Percentiles rank a stretch among this genome's conserved stretches.
Conservation (phyloP, 2,113 vertebrate genomes). For the Amblyopsis rosae region DNA sequence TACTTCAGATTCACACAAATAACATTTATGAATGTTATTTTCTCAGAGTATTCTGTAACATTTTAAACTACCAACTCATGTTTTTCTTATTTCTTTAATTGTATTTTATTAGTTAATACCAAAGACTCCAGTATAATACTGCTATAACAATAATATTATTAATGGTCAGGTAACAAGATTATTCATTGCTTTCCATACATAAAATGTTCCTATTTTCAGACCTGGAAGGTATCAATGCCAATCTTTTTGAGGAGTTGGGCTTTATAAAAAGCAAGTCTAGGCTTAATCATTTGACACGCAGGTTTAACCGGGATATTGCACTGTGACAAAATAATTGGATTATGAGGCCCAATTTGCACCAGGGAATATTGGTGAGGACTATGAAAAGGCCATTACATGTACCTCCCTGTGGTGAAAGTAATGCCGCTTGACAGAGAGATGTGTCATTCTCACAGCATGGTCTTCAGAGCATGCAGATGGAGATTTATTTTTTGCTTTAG, state of each 20-base stretch:
- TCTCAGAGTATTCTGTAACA: too few relatives aligned
- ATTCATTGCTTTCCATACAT: constrained; percentile 38
- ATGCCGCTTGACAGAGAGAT: background rate
- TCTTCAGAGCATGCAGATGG: constrained; percentile 29
- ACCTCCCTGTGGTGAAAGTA: constrained; percentile 57
- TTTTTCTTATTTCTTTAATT: background rate
- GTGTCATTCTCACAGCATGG: constrained; percentile 35
- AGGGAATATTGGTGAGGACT: constrained; percentile 41
- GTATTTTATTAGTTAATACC: constrained; percentile 21
- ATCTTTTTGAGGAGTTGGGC: constrained; percentile 41
- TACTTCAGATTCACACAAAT: too few relatives aligned
- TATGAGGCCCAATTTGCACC: constrained; percentile 58
- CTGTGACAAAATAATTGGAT: constrained; percentile 66
- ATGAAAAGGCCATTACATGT: constrained; percentile 28
- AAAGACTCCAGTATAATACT: constrained; percentile 42
- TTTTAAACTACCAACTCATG: too few relatives aligned
- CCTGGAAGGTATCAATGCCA: constrained; percentile 44
- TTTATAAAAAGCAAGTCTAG: constrained; percentile 64
- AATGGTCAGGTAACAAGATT: constrained; percentile 61
- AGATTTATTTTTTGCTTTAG: constrained; percentile 18
- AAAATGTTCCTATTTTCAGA: constrained; percentile 35
- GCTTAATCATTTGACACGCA: constrained; percentile 59
- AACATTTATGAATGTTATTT: too few relatives aligned
- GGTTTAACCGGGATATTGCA: constrained; percentile 54
- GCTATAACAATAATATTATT: constrained; percentile 55